Evolutionary conservation across 2,888 invertebrate species (phyloP), one percentile per base, ranked within the genome.

Genomic region (Zygogramma bicolorata): DNA sequence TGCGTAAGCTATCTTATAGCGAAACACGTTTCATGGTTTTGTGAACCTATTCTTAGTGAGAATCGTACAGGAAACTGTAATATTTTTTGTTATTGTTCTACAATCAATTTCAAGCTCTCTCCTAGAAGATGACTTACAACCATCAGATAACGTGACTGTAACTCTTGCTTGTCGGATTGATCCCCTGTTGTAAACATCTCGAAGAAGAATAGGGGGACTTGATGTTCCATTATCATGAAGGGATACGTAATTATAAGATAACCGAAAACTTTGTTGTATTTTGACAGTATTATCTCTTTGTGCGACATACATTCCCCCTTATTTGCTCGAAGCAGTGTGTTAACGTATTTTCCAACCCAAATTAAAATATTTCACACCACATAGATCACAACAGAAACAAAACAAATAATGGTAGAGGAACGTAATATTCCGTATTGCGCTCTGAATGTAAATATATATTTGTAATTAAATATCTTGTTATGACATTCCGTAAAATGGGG

Each of bases 381-480:
- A 63, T 61, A 65, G 68, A 72, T 72, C 68, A 67, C 65, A 68
- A 65, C 53, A 40, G 40, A 68, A 61, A 18, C 63, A 68, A 59
- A 67, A 68, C 49, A 68, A 71, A 68, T 67, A 68, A 53, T 40
- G 59, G 40, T 20, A 18, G 15, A 68, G 62, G 31, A 67, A 67
- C 63, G 67, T 63, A 67, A 71, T 67, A 71, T 68, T 58, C 58
- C 62, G 62, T 68, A 71, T 57, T 40, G 31, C 42, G 57, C 31
- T 67, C 53, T 42, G 40, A 49, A 71, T 71, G 67, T 67, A 58
- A 68, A 71, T 71, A 71, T 71, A 61, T 38, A 67, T 71, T 71
- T 71, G 58, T 71, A 67, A 71, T 71, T 71, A 68, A 67, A 58
- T 71, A 68, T 71, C 71, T 68, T 71, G 71, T 63, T 68, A 71